These are phyloP conservation scores for Calliopum simillimum DNA, from an alignment of 2,888 invertebrate genomes.

Conservation along the genomic window DNA sequence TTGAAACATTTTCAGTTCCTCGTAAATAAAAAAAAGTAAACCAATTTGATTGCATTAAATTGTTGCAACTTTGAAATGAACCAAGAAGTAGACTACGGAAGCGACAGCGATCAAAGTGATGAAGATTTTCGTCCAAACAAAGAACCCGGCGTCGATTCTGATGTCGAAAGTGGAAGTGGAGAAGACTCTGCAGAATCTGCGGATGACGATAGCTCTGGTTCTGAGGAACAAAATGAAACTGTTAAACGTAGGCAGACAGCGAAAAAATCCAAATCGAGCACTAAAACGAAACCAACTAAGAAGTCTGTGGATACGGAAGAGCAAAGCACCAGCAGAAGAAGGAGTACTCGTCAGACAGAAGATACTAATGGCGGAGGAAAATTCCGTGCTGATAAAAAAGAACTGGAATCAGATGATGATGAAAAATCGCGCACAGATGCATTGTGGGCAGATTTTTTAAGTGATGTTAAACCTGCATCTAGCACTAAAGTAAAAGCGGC, in stretches of 20 bases:
- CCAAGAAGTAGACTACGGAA: conserved; percentile 69
- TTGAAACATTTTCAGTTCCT: no score
- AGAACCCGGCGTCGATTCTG: conserved; percentile 67
- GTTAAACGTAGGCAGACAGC: conserved; percentile 16
- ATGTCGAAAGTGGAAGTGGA: conserved; percentile 42
- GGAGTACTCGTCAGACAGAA: conserved; percentile 52
- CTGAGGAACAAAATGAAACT: conserved; percentile 28
- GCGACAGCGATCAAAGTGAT: conserved; percentile 81
- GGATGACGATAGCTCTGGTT: conserved; percentile 39
- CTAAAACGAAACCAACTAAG: conserved; percentile 2
- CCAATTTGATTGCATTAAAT: no score
- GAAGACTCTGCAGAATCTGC: conserved; percentile 42
- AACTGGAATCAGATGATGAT: conserved; percentile 69
- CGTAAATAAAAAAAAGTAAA: no score
- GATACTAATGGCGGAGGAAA: conserved; percentile 40
- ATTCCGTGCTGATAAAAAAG: conserved; percentile 55
- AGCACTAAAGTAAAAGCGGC: conserved; percentile 22
- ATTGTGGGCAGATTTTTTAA: conserved; percentile 83
- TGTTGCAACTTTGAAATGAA: conserved; percentile 52
- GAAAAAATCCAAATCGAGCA: conserved; percentile 30
- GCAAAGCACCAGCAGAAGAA: conserved; percentile 11
- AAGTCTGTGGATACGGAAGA: background rate
- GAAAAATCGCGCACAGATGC: conserved; percentile 81
- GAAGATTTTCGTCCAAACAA: conserved; percentile 80
- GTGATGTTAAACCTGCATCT: conserved; percentile 71